A percentile compares a stretch with the other conserved stretches of the same genome.
Evolutionary conservation across 2,888 invertebrate species (phyloP).

Genomic region (Lomographa bimaculata): DNA sequence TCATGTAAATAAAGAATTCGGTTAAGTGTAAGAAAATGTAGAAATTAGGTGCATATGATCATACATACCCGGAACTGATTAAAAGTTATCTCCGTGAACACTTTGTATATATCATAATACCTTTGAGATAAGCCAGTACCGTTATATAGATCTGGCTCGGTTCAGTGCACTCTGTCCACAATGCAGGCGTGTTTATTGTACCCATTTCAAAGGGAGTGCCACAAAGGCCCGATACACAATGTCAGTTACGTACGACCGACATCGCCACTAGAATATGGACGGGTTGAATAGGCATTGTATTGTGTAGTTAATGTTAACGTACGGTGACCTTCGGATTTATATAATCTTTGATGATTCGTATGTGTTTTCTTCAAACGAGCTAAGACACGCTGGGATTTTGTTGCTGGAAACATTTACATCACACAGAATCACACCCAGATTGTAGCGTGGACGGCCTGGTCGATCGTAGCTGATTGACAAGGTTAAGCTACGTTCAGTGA

Average conservation of each 20-base stretch:
- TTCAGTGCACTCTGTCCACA: constrained; percentile 52
- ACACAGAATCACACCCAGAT: no score
- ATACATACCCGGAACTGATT: constrained; percentile 4
- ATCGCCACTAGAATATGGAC: constrained; percentile 41
- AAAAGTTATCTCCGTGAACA: constrained; percentile 19
- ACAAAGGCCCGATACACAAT: constrained; percentile 56
- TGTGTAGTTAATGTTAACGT: constrained; percentile 22
- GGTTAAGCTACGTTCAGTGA: no score
- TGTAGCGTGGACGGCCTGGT: no score
- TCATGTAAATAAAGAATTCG: no score
- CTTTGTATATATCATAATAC: constrained; percentile 20
- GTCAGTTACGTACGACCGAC: constrained; percentile 43
- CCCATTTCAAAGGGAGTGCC: constrained; percentile 55
- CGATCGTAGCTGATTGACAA: no score
- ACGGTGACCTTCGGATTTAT: constrained; percentile 25
- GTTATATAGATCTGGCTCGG: constrained; percentile 32
- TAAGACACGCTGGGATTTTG: no score
- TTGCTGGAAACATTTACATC: no score
- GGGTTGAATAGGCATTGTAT: constrained; percentile 44
- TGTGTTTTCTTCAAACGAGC: no score
- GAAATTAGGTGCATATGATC: constrained; percentile 1
- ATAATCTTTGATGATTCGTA: constrained; percentile 13
- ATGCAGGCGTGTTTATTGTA: constrained; percentile 60
- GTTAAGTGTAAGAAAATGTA: no score
- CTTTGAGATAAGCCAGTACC: constrained; percentile 30